Conservation (phyloP, 2,888 invertebrate genomes). For the Busseola fusca region DNA sequence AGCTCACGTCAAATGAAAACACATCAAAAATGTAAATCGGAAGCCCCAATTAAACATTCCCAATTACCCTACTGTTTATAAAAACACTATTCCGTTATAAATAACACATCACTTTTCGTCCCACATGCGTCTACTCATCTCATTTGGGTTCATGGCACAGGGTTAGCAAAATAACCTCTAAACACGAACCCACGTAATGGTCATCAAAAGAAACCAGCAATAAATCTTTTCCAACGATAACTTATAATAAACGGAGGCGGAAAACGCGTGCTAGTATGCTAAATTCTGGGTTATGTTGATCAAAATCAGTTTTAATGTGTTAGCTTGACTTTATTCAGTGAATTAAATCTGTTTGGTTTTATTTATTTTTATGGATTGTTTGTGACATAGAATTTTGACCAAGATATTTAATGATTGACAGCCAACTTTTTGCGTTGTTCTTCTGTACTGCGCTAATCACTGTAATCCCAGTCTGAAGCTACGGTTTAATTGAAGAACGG, state of each 20-base stretch:
- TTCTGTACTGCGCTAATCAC: not conserved
- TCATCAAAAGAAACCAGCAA: constrained; percentile 64
- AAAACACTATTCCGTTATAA: constrained; percentile 59
- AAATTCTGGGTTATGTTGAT: constrained; percentile 45
- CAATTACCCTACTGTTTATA: constrained; percentile 42
- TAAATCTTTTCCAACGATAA: constrained; percentile 55
- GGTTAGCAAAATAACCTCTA: constrained; percentile 72
- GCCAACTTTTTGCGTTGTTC: not conserved
- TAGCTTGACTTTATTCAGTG: constrained; percentile 37
- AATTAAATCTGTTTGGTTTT: constrained; percentile 10
- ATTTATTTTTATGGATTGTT: constrained; percentile 5
- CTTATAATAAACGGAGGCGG: constrained; percentile 47
- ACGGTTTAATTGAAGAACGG: not conserved
- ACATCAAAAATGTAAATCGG: constrained; percentile 22
- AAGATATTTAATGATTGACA: constrained; percentile 3
- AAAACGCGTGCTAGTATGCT: constrained; percentile 31
- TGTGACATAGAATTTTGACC: constrained; percentile 21
- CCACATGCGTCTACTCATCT: constrained; percentile 66
- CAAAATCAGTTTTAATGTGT: constrained; percentile 30
- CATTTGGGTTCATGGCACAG: constrained; percentile 82
- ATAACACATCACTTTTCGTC: constrained; percentile 57
- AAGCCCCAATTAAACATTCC: constrained; percentile 27
- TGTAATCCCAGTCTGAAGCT: not conserved
- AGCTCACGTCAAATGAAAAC: not conserved
- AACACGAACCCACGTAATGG: constrained; percentile 57